These are phyloP conservation scores for Spodoptera picta DNA, from an alignment of 2,888 invertebrate genomes.

Conservation along the genomic window DNA sequence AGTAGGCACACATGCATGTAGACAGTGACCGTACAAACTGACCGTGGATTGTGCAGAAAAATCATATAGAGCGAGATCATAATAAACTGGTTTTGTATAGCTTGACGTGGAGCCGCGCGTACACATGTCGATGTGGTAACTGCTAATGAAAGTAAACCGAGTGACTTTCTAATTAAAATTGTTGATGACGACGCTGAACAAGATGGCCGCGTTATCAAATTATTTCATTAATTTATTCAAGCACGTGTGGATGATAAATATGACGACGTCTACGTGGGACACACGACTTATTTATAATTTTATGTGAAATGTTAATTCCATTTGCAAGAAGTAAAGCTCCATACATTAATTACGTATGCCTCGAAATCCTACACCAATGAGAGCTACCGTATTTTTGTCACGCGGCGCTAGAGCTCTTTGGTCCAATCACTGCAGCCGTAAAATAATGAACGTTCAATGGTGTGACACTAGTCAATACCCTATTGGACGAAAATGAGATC, in stretches of 20 bases:
- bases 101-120: no score
- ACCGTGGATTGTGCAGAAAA: no score
- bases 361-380: not conserved
- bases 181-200: slow-evolving; percentile 28
- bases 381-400: no score
- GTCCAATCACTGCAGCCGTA: no score
- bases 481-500: no score
- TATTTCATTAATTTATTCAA: slow-evolving; percentile 23
- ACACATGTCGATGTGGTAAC: slow-evolving; percentile 5
- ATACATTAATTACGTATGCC: not conserved
- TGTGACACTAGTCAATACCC: no score
- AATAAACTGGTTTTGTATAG: no score
- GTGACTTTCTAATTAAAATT: slow-evolving; percentile 31
- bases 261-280: slow-evolving; percentile 4
- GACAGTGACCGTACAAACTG: not conserved
- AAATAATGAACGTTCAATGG: no score
- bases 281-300: not conserved
- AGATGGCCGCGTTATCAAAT: slow-evolving; percentile 29
- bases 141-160: slow-evolving; percentile 19
- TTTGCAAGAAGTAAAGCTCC: not conserved
- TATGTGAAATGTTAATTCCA: not conserved
- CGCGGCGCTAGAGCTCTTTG: no score
- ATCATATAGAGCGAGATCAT: no score
- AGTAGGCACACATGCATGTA: not conserved
- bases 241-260: slow-evolving; percentile 8